A percentile compares a stretch with the other conserved stretches of the same genome.
These are phyloP conservation scores for Triplophysa dalaica DNA, from an alignment of 2,113 vertebrate genomes.

Conservation along the genomic window DNA sequence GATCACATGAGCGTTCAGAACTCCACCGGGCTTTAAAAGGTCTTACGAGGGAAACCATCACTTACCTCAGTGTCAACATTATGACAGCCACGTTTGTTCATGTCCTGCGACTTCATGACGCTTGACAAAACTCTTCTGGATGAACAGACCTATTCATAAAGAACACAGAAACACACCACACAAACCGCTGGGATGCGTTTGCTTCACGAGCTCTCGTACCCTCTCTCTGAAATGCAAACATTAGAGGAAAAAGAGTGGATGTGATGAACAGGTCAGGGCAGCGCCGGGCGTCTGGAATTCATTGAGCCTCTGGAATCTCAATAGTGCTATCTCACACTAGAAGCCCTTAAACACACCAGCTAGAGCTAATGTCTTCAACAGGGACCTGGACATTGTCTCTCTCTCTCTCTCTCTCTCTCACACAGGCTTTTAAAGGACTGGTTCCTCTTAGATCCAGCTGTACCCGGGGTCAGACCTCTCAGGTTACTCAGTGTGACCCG, in stretches of 20 bases:
- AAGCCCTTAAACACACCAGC: constrained; percentile 55
- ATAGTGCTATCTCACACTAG: constrained; percentile 38
- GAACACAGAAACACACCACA: constrained; percentile 49
- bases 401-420: constrained; percentile 4
- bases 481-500: constrained; percentile 47
- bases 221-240: constrained; percentile 51
- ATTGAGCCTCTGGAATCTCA: constrained; percentile 50
- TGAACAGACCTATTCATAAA: constrained; percentile 32
- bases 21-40: constrained; percentile 55
- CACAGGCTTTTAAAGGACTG: constrained; percentile 41
- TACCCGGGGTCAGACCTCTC: constrained; percentile 52
- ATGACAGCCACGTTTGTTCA: constrained; percentile 60
- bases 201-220: constrained; percentile 19
- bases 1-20: constrained; percentile 28
- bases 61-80: constrained; percentile 68
- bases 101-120: background rate
- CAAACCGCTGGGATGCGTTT: constrained; percentile 38
- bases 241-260: constrained; percentile 37
- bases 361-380: constrained; percentile 43
- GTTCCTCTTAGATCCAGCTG: constrained; percentile 44
- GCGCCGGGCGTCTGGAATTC: constrained; percentile 34
- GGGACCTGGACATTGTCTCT: constrained; percentile 47
- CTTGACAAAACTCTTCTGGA: background rate
- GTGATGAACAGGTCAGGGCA: constrained; percentile 46
- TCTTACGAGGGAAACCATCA: constrained; percentile 56